Conservation (phyloP, 2,797 vertebrate species). For the Sebastes vulpes region DNA sequence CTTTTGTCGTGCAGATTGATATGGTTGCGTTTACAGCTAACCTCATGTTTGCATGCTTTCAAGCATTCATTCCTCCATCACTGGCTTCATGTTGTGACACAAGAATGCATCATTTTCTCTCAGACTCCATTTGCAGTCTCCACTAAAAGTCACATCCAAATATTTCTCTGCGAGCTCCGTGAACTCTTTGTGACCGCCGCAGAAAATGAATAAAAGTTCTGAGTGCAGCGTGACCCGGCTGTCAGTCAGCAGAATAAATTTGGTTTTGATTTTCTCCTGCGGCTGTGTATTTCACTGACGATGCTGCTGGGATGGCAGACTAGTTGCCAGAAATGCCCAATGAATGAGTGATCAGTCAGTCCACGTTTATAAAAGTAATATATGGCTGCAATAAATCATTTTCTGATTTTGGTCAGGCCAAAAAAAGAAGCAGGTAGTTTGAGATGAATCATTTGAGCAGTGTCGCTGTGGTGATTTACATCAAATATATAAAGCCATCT, state of each 20-base stretch:
- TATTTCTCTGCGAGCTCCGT: background rate
- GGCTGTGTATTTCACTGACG: background rate
- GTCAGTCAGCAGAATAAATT: slow-evolving; percentile 12
- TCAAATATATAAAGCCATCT: background rate
- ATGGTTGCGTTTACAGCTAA: background rate
- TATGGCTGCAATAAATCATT: background rate
- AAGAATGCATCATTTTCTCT: background rate
- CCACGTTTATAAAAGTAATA: background rate
- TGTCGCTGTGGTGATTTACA: background rate
- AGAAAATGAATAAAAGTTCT: slow-evolving; percentile 2
- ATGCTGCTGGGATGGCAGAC: slow-evolving; percentile 6
- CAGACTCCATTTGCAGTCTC: background rate
- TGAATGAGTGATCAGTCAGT: slow-evolving; percentile 9
- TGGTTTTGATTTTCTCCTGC: slow-evolving; percentile 13
- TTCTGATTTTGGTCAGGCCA: background rate
- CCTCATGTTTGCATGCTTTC: background rate
- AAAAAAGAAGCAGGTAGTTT: background rate
- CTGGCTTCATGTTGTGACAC: background rate
- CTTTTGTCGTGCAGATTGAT: background rate
- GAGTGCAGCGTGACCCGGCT: background rate
- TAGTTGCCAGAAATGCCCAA: background rate
- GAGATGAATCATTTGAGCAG: background rate
- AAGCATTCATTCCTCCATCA: background rate
- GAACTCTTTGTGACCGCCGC: background rate
- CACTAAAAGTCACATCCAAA: background rate